Conservation (phyloP, 30 jellyfish, hydroid and myxozoan genomes). For the Turritopsis rubra region DNA sequence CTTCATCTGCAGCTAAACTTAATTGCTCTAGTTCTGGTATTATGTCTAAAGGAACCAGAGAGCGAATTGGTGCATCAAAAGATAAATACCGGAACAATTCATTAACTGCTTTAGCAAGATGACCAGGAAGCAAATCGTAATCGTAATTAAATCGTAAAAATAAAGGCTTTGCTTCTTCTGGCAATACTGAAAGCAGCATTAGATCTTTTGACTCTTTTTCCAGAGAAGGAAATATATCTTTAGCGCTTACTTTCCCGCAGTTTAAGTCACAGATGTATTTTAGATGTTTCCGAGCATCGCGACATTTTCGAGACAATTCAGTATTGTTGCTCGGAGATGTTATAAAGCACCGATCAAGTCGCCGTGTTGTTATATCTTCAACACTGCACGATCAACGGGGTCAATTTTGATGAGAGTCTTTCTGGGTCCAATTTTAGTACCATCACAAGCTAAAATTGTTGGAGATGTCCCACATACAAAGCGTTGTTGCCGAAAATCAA, state of each 20-base stretch:
- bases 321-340: not conserved
- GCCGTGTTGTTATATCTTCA: not conserved
- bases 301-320: constrained; percentile 1
- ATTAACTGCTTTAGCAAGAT: not conserved
- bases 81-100: not conserved
- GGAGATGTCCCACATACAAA: constrained; percentile 7
- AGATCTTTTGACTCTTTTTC: not conserved
- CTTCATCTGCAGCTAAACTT: constrained; percentile 2
- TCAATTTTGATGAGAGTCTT: not conserved
- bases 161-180: not conserved
- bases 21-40: not conserved
- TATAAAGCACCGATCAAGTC: constrained; percentile 11
- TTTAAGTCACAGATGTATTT: not conserved
- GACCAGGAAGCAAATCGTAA: not conserved
- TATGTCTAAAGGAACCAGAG: not conserved
- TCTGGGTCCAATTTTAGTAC: constrained; percentile 7
- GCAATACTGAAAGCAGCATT: not conserved
- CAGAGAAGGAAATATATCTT: not conserved
- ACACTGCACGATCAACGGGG: not conserved
- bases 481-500: constrained; percentile 1
- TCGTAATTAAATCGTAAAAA: not conserved
- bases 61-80: constrained; percentile 4
- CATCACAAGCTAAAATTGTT: constrained; percentile 3
- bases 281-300: not conserved
- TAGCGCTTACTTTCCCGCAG: not conserved